phyloP scores from a whole-genome alignment of 2,888 invertebrate genomes.

The Cephus nigrinus region DNA sequence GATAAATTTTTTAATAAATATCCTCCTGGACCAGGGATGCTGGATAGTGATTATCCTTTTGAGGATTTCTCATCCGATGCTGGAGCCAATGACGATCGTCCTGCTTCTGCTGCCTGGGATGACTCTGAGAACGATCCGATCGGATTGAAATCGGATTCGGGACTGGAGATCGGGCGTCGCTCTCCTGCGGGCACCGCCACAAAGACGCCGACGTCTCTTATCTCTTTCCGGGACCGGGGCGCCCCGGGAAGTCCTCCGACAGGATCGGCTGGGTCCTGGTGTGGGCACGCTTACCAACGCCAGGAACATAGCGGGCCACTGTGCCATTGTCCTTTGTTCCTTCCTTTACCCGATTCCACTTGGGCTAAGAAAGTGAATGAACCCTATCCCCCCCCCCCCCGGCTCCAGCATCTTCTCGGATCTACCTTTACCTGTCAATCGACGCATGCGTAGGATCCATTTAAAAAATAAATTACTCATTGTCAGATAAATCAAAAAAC shows the following conservation, averaged over 20 bases:
- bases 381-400: background rate
- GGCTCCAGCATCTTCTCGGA: background rate
- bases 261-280: constrained; percentile 28
- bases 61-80: constrained; percentile 4
- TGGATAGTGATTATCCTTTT: background rate
- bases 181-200: constrained; percentile 47
- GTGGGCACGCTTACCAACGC: constrained; percentile 21
- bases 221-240: constrained; percentile 49
- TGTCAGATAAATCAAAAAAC: background rate
- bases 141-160: constrained; percentile 42
- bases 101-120: constrained; percentile 15
- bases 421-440: background rate
- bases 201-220: constrained; percentile 60
- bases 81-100: constrained; percentile 10
- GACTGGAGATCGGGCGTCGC: constrained; percentile 35
- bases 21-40: background rate
- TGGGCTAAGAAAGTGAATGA: background rate
- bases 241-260: constrained; percentile 52
- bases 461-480: background rate
- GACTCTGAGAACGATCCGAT: constrained; percentile 28
- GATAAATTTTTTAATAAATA: background rate
- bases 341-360: background rate
- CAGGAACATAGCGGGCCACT: constrained; percentile 48
- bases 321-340: constrained; percentile 58
- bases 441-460: background rate